phyloP scores from a whole-genome alignment of 2,888 invertebrate genomes.

The Andrena bucephala region DNA sequence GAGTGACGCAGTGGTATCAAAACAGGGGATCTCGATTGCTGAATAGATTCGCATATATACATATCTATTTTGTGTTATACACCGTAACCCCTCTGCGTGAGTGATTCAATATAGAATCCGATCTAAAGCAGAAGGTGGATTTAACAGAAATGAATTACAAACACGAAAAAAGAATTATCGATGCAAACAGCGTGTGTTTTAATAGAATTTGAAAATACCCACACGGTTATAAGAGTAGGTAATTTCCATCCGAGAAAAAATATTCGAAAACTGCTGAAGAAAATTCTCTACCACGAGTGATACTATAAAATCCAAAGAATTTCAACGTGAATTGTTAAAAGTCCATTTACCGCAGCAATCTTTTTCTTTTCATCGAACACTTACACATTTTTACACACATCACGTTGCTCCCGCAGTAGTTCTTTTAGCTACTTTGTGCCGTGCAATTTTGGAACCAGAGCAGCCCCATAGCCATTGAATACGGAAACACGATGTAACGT shows the following conservation, averaged over 20 bases:
- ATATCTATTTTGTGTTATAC: conserved; percentile 63
- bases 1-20: conserved; percentile 60
- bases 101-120: conserved; percentile 65
- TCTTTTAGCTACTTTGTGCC: conserved; percentile 3
- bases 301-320: too few relatives aligned
- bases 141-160: conserved; percentile 60
- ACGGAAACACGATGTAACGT: conserved; percentile 21
- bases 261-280: conserved; percentile 6
- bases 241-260: conserved; percentile 3
- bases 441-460: conserved; percentile 29
- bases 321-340: not conserved
- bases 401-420: conserved; percentile 18
- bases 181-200: conserved; percentile 20
- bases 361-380: conserved; percentile 28
- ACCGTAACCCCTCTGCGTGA: conserved; percentile 44
- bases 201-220: not conserved
- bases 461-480: conserved; percentile 20
- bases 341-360: conserved; percentile 2
- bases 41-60: conserved; percentile 67
- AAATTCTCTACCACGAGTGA: conserved; percentile 25
- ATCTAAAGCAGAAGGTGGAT: conserved; percentile 27
- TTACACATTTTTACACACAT: conserved; percentile 33
- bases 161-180: conserved; percentile 42
- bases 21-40: conserved; percentile 59
- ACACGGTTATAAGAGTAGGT: not conserved